Conservation (phyloP, 2,113 vertebrate species). For the Lethenteron reissneri region DNA sequence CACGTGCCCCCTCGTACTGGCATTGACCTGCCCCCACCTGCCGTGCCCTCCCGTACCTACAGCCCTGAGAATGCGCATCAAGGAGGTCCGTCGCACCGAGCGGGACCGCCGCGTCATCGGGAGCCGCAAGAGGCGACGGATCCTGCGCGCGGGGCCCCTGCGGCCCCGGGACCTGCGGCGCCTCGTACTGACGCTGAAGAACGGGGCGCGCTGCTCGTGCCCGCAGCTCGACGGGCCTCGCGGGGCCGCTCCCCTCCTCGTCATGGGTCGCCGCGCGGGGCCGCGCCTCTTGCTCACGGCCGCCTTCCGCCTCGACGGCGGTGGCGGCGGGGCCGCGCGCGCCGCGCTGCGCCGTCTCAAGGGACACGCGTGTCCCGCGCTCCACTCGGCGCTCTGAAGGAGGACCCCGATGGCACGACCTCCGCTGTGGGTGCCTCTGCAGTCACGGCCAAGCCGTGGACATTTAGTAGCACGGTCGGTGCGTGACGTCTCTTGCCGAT, state of each 20-base stretch:
- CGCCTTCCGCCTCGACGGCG: neutral
- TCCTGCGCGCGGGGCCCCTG: neutral
- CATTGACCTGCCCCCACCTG: too few species aligned
- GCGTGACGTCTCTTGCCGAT: too few species aligned
- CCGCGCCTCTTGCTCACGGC: neutral
- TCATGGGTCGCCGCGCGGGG: neutral
- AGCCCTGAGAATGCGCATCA: slow-evolving; percentile 4
- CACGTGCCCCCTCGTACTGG: too few species aligned
- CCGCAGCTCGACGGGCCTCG: neutral
- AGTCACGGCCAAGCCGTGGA: too few species aligned
- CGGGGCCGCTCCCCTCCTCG: neutral
- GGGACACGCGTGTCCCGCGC: neutral
- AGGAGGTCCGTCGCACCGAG: neutral
- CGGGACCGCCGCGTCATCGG: slow-evolving; percentile 5
- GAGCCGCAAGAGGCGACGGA: neutral
- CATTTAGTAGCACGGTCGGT: too few species aligned
- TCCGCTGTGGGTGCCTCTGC: too few species aligned
- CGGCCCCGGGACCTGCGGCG: neutral
- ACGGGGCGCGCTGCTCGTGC: neutral
- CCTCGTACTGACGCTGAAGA: neutral
- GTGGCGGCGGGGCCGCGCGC: neutral
- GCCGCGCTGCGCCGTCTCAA: neutral
- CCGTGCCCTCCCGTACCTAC: neutral
- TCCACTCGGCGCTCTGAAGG: neutral
- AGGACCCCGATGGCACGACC: too few species aligned